Conservation (phyloP, 30 jellyfish, hydroid and myxozoan species). For the Calvadosia cruxmelitensis region DNA sequence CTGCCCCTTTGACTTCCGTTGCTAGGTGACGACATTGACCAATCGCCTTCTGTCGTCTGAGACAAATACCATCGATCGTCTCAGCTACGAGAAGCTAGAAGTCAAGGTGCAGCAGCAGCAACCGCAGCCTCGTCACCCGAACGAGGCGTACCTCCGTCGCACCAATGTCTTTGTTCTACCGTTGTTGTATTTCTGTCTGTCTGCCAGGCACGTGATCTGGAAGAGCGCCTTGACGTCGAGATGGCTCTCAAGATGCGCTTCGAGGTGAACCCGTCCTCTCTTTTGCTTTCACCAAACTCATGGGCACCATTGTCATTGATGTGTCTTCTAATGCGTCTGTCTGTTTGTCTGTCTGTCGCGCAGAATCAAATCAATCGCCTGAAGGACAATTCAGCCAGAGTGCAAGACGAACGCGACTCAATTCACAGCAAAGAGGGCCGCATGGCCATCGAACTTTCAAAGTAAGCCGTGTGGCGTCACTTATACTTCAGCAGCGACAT, state of each 20-base stretch:
- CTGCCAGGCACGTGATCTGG: conserved; percentile 76
- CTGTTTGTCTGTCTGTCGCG: conserved; percentile 11
- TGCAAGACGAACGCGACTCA: conserved; percentile 76
- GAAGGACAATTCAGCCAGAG: conserved; percentile 45
- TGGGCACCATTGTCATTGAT: too few species aligned
- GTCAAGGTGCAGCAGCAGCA: conserved; percentile 61
- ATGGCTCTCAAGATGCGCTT: conserved; percentile 54
- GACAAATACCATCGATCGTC: too few species aligned
- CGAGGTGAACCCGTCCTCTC: conserved; percentile 31
- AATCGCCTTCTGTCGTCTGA: too few species aligned
- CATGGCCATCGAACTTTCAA: conserved; percentile 37
- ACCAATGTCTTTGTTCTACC: background rate
- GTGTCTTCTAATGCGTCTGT: background rate
- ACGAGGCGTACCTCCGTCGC: background rate
- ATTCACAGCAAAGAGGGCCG: conserved; percentile 58
- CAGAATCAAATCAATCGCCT: conserved; percentile 84
- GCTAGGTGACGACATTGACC: too few species aligned
- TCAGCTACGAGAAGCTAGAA: conserved; percentile 71
- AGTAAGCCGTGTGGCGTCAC: too few species aligned
- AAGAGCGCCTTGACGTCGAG: conserved; percentile 59
- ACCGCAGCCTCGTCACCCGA: background rate
- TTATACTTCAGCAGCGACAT: too few species aligned
- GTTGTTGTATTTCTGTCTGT: background rate
- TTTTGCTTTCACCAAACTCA: background rate
- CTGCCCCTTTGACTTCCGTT: too few species aligned